Conservation (phyloP, 2,888 invertebrate species). For the Camptogramma bilineatum region DNA sequence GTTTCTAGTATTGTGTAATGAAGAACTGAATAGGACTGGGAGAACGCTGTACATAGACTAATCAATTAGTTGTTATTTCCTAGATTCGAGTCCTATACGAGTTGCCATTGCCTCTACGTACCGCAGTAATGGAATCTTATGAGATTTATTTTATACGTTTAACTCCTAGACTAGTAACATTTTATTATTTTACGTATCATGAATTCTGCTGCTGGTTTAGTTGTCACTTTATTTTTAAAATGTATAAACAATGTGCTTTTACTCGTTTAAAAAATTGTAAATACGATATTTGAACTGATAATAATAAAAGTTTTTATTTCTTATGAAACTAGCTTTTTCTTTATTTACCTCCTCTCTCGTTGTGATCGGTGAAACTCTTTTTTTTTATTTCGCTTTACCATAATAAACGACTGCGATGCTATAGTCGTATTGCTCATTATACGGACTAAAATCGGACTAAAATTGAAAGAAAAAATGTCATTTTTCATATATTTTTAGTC, state of each 20-base stretch:
- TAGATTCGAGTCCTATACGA: constrained; percentile 64
- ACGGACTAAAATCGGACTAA: too few relatives aligned
- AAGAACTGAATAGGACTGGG: constrained; percentile 43
- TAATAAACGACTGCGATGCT: too few relatives aligned
- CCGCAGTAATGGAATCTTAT: constrained; percentile 54
- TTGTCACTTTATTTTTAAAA: constrained; percentile 65
- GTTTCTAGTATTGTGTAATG: constrained; percentile 35
- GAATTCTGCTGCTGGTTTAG: constrained; percentile 66
- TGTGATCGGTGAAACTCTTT: too few relatives aligned
- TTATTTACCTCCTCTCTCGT: constrained; percentile 10
- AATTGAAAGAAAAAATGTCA: too few relatives aligned
- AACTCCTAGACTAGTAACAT: constrained; percentile 64
- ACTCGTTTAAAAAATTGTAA: constrained; percentile 84
- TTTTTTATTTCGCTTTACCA: too few relatives aligned
- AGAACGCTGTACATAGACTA: constrained; percentile 58
- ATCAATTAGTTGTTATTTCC: constrained; percentile 41
- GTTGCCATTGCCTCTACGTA: constrained; percentile 68
- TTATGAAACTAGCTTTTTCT: constrained; percentile 66
- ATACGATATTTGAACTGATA: constrained; percentile 87
- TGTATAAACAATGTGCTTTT: constrained; percentile 84
- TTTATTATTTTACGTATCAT: constrained; percentile 67
- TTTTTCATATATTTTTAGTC: too few relatives aligned
- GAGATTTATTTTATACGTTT: constrained; percentile 70
- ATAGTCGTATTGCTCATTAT: too few relatives aligned
- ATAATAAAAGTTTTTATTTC: constrained; percentile 86